Evolutionary conservation across 2,888 invertebrate species (phyloP).

Genomic region (Hypomecis atomaria): DNA sequence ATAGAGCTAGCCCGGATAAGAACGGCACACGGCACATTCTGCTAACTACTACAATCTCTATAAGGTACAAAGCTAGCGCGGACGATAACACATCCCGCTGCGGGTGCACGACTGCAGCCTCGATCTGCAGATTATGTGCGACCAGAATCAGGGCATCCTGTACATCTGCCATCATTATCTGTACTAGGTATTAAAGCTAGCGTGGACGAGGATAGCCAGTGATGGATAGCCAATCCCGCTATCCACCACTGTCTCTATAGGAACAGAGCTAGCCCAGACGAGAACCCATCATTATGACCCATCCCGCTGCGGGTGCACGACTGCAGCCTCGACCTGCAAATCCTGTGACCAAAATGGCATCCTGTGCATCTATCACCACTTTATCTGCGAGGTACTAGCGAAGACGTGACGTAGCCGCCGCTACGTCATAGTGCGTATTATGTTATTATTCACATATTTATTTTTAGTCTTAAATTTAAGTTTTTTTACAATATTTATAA

Average conservation of each 20-base stretch:
- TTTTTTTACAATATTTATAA: too few relatives aligned
- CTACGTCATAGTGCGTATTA: too few relatives aligned
- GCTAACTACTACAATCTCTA: too few relatives aligned
- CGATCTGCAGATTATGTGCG: constrained; percentile 91
- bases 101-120: constrained; percentile 92
- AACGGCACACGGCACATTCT: too few relatives aligned
- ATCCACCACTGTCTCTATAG: too few relatives aligned
- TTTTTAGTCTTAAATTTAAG: too few relatives aligned
- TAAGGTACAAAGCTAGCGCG: constrained; percentile 60
- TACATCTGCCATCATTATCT: constrained; percentile 91
- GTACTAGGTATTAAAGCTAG: constrained; percentile 85
- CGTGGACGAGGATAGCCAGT: too few relatives aligned
- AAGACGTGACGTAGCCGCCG: constrained; percentile 86
- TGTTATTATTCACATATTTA: too few relatives aligned
- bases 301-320: constrained; percentile 92
- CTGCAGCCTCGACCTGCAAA: constrained; percentile 88
- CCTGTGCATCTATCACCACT: too few relatives aligned
- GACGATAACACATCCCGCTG: constrained; percentile 92
- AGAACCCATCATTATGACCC: constrained; percentile 58
- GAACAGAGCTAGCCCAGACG: too few relatives aligned
- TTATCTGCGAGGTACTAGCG: constrained; percentile 52
- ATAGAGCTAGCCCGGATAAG: constrained; percentile 82
- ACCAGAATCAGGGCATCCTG: constrained; percentile 89
- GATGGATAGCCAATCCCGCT: too few relatives aligned
- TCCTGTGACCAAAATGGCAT: not conserved